phyloP scores from a whole-genome alignment of 2,888 invertebrate species.

The Hydriomena furcata region DNA sequence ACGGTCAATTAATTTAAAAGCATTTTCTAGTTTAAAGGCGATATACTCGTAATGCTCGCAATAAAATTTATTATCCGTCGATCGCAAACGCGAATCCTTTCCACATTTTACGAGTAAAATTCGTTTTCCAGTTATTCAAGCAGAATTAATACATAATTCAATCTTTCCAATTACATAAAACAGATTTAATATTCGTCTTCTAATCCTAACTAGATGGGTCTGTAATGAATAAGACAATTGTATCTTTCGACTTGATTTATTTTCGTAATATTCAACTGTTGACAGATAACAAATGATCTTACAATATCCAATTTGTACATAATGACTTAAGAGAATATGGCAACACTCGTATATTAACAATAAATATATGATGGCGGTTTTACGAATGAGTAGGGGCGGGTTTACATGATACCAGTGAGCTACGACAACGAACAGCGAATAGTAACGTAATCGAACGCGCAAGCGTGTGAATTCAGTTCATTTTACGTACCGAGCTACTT shows the following conservation, averaged over 20 bases:
- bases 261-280: conserved; percentile 83
- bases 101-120: neutral
- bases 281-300: conserved; percentile 84
- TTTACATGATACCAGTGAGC: conserved; percentile 16
- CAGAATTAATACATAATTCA: neutral
- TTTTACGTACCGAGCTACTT: neutral
- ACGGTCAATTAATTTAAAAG: conserved; percentile 39
- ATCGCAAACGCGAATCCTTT: neutral
- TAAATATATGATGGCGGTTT: conserved; percentile 65
- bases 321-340: conserved; percentile 84
- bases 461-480: too few species aligned
- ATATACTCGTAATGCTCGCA: conserved; percentile 10
- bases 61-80: too few species aligned
- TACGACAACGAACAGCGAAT: neutral
- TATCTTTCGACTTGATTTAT: conserved; percentile 73
- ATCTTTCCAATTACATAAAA: conserved; percentile 1
- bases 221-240: conserved; percentile 50
- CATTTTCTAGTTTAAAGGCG: conserved; percentile 30
- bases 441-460: neutral
- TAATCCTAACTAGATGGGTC: neutral
- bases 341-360: conserved; percentile 82
- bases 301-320: conserved; percentile 83
- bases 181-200: neutral
- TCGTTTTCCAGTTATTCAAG: neutral
- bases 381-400: conserved; percentile 31